Conservation (phyloP, 2,113 vertebrate species). For the Neogobius melanostomus region DNA sequence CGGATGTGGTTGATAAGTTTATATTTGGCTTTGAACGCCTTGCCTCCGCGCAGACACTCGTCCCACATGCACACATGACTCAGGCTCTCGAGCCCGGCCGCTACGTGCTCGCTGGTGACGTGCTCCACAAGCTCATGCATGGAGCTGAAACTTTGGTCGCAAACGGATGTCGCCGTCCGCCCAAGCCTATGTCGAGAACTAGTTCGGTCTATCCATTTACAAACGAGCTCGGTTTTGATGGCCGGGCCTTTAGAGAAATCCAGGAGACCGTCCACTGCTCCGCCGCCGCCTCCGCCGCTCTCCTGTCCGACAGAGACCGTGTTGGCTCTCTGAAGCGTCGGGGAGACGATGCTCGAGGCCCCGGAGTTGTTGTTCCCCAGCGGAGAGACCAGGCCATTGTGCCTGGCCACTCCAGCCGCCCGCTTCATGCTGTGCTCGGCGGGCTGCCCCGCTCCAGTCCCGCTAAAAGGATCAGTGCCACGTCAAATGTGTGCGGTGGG, state of each 20-base stretch:
- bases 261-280: constrained; percentile 55
- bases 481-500: constrained; percentile 18
- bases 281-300: constrained; percentile 13
- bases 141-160: constrained; percentile 94
- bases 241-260: constrained; percentile 75
- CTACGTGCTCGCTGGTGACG: constrained; percentile 83
- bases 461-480: constrained; percentile 16
- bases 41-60: constrained; percentile 91
- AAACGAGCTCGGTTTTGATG: constrained; percentile 94
- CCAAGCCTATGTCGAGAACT: constrained; percentile 67
- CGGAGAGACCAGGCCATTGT: constrained; percentile 81
- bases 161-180: constrained; percentile 75
- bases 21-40: constrained; percentile 98
- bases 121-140: constrained; percentile 98
- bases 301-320: constrained; percentile 20
- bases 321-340: constrained; percentile 60
- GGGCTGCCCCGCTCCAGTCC: constrained; percentile 53
- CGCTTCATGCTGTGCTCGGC: constrained; percentile 70
- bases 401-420: constrained; percentile 63
- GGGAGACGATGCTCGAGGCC: constrained; percentile 86
- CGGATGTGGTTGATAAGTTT: constrained; percentile 97
- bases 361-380: constrained; percentile 91
- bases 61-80: constrained; percentile 96
- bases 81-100: constrained; percentile 91
- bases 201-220: constrained; percentile 88